These are phyloP conservation scores for Exephanes ischioxanthus DNA, from an alignment of 2,888 invertebrate species.

Conservation along the genomic window DNA sequence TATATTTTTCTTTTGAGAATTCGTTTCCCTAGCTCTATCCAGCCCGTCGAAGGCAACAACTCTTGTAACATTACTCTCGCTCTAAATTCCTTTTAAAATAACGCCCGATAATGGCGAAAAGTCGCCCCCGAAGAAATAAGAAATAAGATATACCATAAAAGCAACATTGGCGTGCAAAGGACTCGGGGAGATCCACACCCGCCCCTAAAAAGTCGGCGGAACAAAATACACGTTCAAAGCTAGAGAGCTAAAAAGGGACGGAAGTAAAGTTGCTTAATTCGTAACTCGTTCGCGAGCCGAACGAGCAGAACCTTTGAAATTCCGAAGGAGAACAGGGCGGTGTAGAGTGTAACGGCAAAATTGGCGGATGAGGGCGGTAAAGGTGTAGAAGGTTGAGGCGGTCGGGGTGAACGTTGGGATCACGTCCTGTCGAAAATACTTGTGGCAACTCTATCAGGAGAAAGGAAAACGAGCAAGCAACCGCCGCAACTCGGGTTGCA, in stretches of 20 bases:
- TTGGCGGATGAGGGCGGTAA: conserved; percentile 3
- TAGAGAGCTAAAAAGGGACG: conserved; percentile 39
- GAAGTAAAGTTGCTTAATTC: conserved; percentile 63
- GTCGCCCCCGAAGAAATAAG: background rate
- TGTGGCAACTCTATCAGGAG: conserved; percentile 63
- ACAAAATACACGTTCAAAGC: conserved; percentile 12
- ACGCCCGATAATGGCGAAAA: background rate
- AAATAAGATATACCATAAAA: background rate
- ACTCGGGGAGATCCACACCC: background rate
- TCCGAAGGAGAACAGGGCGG: conserved; percentile 51
- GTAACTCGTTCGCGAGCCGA: conserved; percentile 54
- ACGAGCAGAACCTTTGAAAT: conserved; percentile 60
- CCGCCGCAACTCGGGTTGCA: conserved; percentile 46
- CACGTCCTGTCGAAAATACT: conserved; percentile 68
- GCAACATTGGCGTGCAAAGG: background rate
- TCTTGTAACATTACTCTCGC: background rate
- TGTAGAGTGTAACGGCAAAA: conserved; percentile 39
- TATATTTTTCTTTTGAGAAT: background rate
- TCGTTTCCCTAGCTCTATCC: background rate
- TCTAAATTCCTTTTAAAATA: background rate
- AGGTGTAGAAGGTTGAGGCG: conserved; percentile 39
- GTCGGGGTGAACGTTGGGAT: conserved; percentile 38
- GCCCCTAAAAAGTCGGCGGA: background rate
- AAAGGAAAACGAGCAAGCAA: conserved; percentile 57
- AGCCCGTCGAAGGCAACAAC: background rate